These are phyloP conservation scores for Grus americana DNA, from an alignment of 2,113 vertebrate species.

Conservation along the genomic window DNA sequence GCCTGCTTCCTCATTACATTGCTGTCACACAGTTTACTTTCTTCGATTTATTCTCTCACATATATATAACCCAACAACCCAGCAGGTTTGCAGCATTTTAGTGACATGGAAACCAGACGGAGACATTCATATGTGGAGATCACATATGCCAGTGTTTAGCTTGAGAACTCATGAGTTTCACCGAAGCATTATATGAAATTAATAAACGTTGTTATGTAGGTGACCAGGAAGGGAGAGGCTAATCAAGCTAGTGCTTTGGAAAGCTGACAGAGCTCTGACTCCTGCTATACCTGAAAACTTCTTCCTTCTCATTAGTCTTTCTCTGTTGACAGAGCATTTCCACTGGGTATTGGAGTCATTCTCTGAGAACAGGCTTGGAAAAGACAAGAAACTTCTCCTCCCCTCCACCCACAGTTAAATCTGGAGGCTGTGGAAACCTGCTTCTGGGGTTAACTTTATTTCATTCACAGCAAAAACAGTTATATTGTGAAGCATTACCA, in stretches of 20 bases:
- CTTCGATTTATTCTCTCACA: neutral
- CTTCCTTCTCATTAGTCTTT: neutral
- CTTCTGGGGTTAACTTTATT: neutral
- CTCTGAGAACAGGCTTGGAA: neutral
- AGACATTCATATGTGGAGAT: neutral
- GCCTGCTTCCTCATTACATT: neutral
- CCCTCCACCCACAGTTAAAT: neutral
- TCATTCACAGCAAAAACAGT: slow-evolving; percentile 4
- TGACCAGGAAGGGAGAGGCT: neutral
- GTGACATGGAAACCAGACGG: neutral
- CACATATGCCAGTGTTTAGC: neutral
- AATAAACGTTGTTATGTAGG: neutral
- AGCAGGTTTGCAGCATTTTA: neutral
- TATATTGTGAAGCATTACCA: neutral
- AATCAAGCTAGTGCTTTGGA: neutral
- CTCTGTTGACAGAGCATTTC: neutral
- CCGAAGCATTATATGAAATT: neutral
- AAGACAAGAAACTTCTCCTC: neutral
- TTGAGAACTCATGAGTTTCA: neutral
- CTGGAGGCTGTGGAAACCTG: neutral
- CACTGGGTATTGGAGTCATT: neutral
- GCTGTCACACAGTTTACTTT: slow-evolving; percentile 1
- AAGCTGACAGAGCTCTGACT: neutral
- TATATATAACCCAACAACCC: neutral
- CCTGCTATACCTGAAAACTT: neutral